Base-by-base conservation (phyloP, 2,113 vertebrate genomes). In the Onychostruthus taczanowskii region DNA sequence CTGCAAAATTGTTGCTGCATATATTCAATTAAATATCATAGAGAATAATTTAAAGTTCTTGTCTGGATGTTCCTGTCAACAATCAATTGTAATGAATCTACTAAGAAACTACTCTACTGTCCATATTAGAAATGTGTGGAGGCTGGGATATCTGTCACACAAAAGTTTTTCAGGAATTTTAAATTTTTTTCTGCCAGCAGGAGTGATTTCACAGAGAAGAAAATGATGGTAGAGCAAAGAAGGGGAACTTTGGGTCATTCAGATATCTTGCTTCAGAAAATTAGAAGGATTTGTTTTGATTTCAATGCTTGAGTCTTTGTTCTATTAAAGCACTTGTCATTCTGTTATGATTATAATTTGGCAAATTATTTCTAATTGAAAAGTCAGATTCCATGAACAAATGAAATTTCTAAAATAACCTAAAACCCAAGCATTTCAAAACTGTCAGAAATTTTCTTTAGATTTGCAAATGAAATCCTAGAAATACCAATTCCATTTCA, bases 311-410 rank as follows among this genome's bases (percentile, higher is more conserved):
- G 55, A 86, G 24, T 81, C 85, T 93, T 92, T 96, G 50, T 95
- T 93, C 46, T 74, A 92, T 95, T 94, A 93, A 7, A 92, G 55
- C 39, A 89, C 83, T 96, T 92, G 64, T 93, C 94, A 81, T 85
- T 88, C 90, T 93, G 92, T 95, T 95, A 59, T 95, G 92, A 95
- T 91, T 90, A 59, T 59, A 88, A 73, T 83, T 77, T 96, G 82
- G 66, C 62, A 91, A 94, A 95, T 95, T 89, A 96, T 94, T 95
- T 80, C 72, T 85, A 93, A 93, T 70, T 87, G 63, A 85, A 95
- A 93, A 89, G 37, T 73, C 31, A 82, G 26, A 61, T 95, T 87
- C 35, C 13, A 59, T 70, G 26, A 74, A 91, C 84, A 89, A 87
- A 44, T 16, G 2, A 70, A 93, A 93, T 61, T 16, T 74, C 35